Evolutionary conservation across 2,113 vertebrate genomes (phyloP).

Genomic region (Apteryx mantelli): DNA sequence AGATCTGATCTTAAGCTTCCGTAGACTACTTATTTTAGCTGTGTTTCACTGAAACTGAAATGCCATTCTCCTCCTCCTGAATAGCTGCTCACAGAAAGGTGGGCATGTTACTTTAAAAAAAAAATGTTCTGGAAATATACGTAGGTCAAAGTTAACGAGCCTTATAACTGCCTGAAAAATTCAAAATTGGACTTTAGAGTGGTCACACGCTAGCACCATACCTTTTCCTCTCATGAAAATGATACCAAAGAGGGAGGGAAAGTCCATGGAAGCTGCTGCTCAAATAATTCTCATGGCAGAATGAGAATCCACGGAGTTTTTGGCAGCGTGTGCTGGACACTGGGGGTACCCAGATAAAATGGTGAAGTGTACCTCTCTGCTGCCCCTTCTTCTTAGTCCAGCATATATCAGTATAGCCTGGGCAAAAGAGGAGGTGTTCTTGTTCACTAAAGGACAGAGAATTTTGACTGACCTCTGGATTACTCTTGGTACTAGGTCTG

Average conservation of each 20-base stretch:
- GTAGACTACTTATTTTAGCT: background rate
- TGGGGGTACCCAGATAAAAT: background rate
- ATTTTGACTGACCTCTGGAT: background rate
- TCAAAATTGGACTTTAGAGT: background rate
- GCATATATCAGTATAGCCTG: background rate
- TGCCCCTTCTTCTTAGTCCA: background rate
- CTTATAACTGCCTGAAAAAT: background rate
- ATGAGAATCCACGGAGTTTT: background rate
- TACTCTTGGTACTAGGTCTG: background rate
- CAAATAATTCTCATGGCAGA: background rate
- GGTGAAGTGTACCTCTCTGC: background rate
- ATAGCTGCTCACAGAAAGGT: background rate
- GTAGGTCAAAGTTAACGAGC: background rate
- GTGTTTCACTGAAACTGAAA: background rate
- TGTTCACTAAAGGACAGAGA: background rate
- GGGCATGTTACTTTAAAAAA: background rate
- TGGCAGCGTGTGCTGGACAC: background rate
- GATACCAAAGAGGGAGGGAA: background rate
- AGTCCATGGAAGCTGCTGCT: background rate
- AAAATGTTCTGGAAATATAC: background rate
- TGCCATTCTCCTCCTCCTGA: background rate
- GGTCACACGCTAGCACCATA: fast-evolving
- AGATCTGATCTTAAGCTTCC: background rate
- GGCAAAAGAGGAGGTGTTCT: background rate
- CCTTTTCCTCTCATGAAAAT: background rate